Conservation (phyloP, 2,113 vertebrate species). For the Nothobranchius kuhntae region DNA sequence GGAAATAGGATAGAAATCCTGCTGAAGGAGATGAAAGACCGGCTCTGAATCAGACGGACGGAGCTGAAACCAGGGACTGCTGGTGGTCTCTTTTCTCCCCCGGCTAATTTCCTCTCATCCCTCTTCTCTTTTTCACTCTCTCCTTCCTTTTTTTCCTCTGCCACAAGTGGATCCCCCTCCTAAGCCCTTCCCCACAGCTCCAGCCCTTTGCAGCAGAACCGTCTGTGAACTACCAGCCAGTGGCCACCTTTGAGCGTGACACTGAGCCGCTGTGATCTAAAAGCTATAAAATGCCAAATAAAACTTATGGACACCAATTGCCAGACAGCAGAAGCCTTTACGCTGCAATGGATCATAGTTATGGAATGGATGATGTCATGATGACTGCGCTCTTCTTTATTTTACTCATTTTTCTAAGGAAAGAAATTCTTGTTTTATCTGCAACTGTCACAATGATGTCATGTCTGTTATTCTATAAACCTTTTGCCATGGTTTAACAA, state of each 20-base stretch:
- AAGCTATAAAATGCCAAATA: constrained; percentile 82
- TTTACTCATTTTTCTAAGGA: constrained; percentile 42
- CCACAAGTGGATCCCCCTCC: constrained; percentile 37
- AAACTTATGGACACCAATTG: constrained; percentile 77
- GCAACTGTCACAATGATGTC: constrained; percentile 67
- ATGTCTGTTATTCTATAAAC: constrained; percentile 52
- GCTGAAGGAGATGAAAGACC: constrained; percentile 68
- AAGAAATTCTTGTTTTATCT: constrained; percentile 68
- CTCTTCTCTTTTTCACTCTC: constrained; percentile 46
- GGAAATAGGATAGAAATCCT: constrained; percentile 70
- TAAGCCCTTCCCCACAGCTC: background rate
- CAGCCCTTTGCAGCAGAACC: constrained; percentile 23
- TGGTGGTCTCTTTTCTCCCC: constrained; percentile 55
- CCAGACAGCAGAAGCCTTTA: constrained; percentile 70
- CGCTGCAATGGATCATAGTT: constrained; percentile 82
- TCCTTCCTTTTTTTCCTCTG: constrained; percentile 33
- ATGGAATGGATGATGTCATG: constrained; percentile 81
- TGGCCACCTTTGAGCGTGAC: constrained; percentile 72
- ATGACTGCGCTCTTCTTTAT: constrained; percentile 50
- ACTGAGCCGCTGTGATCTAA: constrained; percentile 81
- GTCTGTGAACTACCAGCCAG: constrained; percentile 54
- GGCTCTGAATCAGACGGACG: constrained; percentile 44
- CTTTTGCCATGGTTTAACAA: constrained; percentile 7
- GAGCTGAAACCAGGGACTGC: constrained; percentile 50
- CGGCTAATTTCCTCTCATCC: constrained; percentile 37